Conservation (phyloP, 2,888 invertebrate genomes). For the Nineta flava region DNA sequence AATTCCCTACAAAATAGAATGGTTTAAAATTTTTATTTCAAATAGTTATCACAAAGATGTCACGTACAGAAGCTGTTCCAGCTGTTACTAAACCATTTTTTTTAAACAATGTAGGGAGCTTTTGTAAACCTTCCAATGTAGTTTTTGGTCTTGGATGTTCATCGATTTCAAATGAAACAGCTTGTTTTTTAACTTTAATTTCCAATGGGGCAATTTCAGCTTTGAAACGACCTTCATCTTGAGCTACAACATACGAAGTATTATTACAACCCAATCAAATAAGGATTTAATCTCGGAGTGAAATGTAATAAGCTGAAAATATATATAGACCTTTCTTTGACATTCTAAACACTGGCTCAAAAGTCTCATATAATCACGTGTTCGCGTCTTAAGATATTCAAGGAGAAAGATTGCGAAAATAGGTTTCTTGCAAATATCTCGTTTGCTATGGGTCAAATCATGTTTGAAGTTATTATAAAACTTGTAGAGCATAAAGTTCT, state of each 20-base stretch:
- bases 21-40: neutral
- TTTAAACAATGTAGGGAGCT: slow-evolving; percentile 81
- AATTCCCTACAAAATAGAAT: slow-evolving; percentile 54
- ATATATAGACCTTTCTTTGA: too few relatives aligned
- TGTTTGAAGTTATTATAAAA: too few relatives aligned
- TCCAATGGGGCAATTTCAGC: slow-evolving; percentile 78
- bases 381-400: too few relatives aligned
- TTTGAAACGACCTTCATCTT: slow-evolving; percentile 77
- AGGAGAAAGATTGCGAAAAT: too few relatives aligned
- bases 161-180: slow-evolving; percentile 64
- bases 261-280: too few relatives aligned
- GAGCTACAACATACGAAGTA: slow-evolving; percentile 37
- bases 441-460: too few relatives aligned
- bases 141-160: slow-evolving; percentile 90
- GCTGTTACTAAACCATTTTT: slow-evolving; percentile 90
- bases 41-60: neutral
- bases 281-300: too few relatives aligned
- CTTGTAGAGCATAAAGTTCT: too few relatives aligned
- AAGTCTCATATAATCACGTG: too few relatives aligned
- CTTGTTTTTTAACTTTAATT: slow-evolving; percentile 68
- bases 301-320: too few relatives aligned
- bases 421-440: too few relatives aligned
- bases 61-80: slow-evolving; percentile 76
- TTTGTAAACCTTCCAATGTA: slow-evolving; percentile 68
- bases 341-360: too few relatives aligned